Evolutionary conservation across 2,113 vertebrate species (phyloP).

Genomic region (Benitochromis conjunctus): DNA sequence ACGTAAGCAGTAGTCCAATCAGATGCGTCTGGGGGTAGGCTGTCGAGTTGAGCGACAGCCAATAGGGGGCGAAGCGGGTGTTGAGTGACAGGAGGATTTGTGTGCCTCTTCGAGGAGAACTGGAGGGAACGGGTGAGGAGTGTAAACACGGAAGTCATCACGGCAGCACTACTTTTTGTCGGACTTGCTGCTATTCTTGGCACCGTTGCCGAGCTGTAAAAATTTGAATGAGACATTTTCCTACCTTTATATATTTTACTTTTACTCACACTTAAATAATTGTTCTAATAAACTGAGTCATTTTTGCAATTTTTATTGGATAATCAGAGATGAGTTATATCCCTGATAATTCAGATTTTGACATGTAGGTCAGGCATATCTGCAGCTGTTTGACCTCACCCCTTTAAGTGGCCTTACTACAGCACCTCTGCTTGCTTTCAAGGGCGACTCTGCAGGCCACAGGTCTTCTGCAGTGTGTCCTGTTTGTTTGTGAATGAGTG

Average conservation of each 20-base stretch:
- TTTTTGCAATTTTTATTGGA: background rate
- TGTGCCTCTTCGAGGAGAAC: slow-evolving; percentile 70
- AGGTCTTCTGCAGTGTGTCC: background rate
- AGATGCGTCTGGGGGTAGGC: background rate
- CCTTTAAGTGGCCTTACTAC: background rate
- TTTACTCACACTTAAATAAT: background rate
- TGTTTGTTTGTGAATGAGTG: slow-evolving; percentile 36
- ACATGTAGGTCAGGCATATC: background rate
- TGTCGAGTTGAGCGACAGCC: background rate
- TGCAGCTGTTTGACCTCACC: background rate
- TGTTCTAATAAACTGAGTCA: background rate
- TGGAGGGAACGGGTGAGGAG: slow-evolving; percentile 77
- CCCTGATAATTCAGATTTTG: background rate
- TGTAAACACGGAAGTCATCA: slow-evolving; percentile 80
- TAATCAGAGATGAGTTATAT: background rate
- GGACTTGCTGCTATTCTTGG: slow-evolving; percentile 43
- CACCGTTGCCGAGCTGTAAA: background rate
- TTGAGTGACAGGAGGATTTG: slow-evolving; percentile 63
- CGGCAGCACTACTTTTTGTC: slow-evolving; percentile 70
- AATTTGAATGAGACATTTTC: background rate
- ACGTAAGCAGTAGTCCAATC: slow-evolving; percentile 7
- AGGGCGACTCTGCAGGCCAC: slow-evolving; percentile 6
- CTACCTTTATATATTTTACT: background rate
- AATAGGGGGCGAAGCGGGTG: slow-evolving; percentile 51
- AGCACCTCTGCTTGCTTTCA: slow-evolving; percentile 11